Evolutionary conservation across 2,113 vertebrate genomes (phyloP), one percentile per base, ranked within the genome.

Genomic region (Merops nubicus): DNA sequence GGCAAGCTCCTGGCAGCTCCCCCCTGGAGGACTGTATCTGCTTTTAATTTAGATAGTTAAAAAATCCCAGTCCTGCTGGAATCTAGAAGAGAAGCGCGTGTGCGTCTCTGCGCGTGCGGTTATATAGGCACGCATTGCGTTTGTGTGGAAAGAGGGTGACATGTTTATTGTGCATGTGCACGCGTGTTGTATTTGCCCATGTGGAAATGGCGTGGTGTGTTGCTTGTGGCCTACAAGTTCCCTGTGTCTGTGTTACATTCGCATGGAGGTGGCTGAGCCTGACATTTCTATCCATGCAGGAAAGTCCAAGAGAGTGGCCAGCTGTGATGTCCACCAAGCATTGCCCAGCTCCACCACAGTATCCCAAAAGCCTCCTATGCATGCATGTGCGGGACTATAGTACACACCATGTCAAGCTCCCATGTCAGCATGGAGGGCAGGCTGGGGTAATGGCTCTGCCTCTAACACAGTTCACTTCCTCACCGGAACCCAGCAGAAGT

Each of bases 41-140:
- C 15, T 96, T 96, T 96, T 95, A 91, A 97, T 97, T 97, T 96
- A 92, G 94, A 88, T 91, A 93, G 94, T 92, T 97, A 92, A 97
- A 96, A 96, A 96, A 86, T 92, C 21, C 0, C 79, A 88, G 91
- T 77, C 84, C 79, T 0, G 14, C 77, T 95, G 97, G 92, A 96
- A 87, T 88, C 90, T 91, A 94, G 89, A 86, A 90, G 73, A 93
- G 68, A 36, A 93, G 70, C 15, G 33, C 68, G 92, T 51, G 75
- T n/a, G 51, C 2, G 2, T 65, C 87, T 68, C 77, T 50, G 77
- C 15, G 36, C 85, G 77, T 91, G 96, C 68, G 96, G 90, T 80
- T 92, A 20, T 33, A 54, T 1, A 67, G 42, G 68, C 20, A 0
- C 4, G 2, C 68, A 38, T 23, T 77, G 86, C 57, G 78, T 54